Evolutionary conservation across 2,888 invertebrate genomes (phyloP).

Genomic region (Aromia moschata): DNA sequence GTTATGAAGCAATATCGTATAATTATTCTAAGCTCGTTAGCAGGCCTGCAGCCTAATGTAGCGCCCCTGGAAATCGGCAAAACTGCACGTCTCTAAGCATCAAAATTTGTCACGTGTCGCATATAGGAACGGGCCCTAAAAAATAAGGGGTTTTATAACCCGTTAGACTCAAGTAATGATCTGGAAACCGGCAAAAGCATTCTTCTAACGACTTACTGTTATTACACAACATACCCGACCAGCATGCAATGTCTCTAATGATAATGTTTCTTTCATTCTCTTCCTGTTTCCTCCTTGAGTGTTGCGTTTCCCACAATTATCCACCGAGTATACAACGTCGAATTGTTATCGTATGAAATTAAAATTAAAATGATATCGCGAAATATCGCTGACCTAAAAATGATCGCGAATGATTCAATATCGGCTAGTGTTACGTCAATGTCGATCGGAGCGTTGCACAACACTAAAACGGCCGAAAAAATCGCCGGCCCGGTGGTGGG

Average conservation of each 20-base stretch:
- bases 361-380: conserved; percentile 5
- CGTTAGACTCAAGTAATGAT: no score
- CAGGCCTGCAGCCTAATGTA: no score
- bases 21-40: no score
- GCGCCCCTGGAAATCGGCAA: no score
- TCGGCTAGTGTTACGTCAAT: conserved; percentile 4
- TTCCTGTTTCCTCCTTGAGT: conserved; percentile 10
- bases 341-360: not conserved
- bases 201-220: no score
- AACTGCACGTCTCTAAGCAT: no score
- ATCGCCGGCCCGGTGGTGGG: not conserved
- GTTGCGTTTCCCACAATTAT: conserved; percentile 3
- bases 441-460: not conserved
- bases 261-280: not conserved
- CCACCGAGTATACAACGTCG: not conserved
- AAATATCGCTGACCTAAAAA: conserved; percentile 5
- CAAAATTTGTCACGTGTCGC: no score
- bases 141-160: no score
- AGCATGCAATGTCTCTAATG: conserved; percentile 1
- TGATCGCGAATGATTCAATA: conserved; percentile 5
- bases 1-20: no score
- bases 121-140: no score
- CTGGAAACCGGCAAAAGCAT: no score
- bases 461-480: not conserved
- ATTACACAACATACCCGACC: not conserved